A percentile compares a stretch with the other conserved stretches of the same genome.
Conservation (phyloP, 2,113 vertebrate genomes). For the Prionailurus viverrinus region DNA sequence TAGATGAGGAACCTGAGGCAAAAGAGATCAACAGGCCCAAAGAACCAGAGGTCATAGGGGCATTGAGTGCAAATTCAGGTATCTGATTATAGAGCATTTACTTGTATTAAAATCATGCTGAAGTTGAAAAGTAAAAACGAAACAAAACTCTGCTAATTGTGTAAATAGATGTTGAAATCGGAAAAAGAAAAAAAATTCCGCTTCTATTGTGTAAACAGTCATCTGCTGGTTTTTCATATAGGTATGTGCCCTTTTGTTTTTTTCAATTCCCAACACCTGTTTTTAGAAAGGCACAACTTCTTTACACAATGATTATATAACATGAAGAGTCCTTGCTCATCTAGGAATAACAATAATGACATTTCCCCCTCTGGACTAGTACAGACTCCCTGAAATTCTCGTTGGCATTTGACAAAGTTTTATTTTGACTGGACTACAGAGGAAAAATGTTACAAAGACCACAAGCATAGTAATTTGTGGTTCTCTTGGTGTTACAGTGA, state of each 20-base stretch:
- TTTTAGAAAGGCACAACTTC: constrained; percentile 4
- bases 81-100: not conserved
- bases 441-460: constrained; percentile 1
- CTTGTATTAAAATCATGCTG: not conserved
- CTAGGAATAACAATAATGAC: not conserved
- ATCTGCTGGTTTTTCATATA: not conserved
- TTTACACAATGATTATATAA: not conserved
- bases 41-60: not conserved
- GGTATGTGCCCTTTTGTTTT: not conserved
- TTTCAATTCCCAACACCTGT: not conserved
- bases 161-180: constrained; percentile 14
- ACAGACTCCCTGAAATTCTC: not conserved
- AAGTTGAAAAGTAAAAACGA: not conserved
- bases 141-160: not conserved
- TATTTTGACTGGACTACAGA: constrained; percentile 55
- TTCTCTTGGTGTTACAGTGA: not conserved
- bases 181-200: not conserved
- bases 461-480: not conserved
- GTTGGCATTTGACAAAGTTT: constrained; percentile 47
- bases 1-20: not conserved
- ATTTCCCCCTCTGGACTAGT: not conserved
- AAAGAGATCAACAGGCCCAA: not conserved
- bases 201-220: not conserved
- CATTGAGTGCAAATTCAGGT: not conserved
- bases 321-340: not conserved